Percentiles rank a stretch among this genome's conserved stretches.
Evolutionary conservation across 2,797 vertebrate genomes (phyloP).

Genomic region (Enteromius unitaeniatus): DNA sequence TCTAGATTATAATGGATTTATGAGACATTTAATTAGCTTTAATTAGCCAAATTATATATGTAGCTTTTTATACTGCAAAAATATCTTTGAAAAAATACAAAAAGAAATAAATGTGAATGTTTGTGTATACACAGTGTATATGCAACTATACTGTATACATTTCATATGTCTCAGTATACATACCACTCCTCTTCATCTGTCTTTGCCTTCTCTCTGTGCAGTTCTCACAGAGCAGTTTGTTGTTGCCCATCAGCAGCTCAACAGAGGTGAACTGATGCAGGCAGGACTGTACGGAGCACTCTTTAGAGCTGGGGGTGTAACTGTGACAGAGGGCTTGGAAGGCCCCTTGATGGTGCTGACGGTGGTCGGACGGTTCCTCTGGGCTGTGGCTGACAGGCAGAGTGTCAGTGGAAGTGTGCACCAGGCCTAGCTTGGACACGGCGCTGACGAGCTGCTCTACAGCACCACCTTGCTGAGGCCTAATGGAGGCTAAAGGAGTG

Average conservation of each 20-base stretch:
- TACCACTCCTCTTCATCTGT: constrained; percentile 79
- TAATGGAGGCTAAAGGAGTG: constrained; percentile 49
- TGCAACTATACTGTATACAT: neutral
- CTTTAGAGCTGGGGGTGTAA: constrained; percentile 92
- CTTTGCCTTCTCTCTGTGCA: constrained; percentile 89
- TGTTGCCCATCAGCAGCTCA: constrained; percentile 97
- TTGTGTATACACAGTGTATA: neutral
- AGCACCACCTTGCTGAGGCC: constrained; percentile 67
- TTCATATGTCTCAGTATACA: neutral
- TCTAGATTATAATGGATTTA: neutral
- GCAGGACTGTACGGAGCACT: constrained; percentile 97
- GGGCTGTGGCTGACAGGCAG: constrained; percentile 53
- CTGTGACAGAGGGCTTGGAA: constrained; percentile 95
- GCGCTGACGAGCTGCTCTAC: constrained; percentile 80
- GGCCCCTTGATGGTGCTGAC: constrained; percentile 82
- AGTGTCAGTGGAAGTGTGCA: constrained; percentile 68
- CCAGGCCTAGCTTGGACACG: constrained; percentile 84
- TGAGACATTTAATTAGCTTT: neutral
- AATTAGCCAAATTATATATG: neutral
- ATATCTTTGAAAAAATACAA: too few relatives aligned
- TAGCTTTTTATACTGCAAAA: neutral
- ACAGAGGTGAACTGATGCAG: constrained; percentile 97
- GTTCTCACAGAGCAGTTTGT: constrained; percentile 94
- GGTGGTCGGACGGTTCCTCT: constrained; percentile 70
- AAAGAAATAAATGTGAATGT: neutral